Evolutionary conservation across 2,113 vertebrate species (phyloP).

Genomic region (Speoplatyrhinus poulsoni): DNA sequence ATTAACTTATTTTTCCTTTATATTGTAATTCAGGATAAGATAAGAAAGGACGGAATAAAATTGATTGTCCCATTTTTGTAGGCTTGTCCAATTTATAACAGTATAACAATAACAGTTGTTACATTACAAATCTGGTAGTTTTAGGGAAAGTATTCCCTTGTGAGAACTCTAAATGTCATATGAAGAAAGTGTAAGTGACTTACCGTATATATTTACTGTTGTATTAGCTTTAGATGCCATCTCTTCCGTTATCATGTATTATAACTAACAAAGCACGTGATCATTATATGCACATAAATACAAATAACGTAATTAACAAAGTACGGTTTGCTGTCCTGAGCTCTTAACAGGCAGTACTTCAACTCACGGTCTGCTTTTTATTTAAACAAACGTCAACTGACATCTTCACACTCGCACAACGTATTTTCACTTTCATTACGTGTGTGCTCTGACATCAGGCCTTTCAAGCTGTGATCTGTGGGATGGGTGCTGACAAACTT

Average conservation of each 20-base stretch:
- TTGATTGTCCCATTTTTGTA: not conserved
- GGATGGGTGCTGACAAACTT: slow-evolving; percentile 33
- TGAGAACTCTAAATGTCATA: slow-evolving; percentile 1
- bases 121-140: slow-evolving; percentile 29
- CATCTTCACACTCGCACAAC: slow-evolving; percentile 18
- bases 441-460: slow-evolving; percentile 24
- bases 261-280: not conserved
- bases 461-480: slow-evolving; percentile 45
- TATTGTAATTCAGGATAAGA: slow-evolving; percentile 7
- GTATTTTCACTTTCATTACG: slow-evolving; percentile 56
- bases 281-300: not conserved
- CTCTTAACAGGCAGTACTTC: slow-evolving; percentile 3
- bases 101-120: slow-evolving; percentile 24
- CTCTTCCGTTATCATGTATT: too few species aligned
- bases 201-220: not conserved
- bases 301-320: slow-evolving; percentile 3
- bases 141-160: slow-evolving; percentile 29
- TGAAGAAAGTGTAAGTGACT: not conserved
- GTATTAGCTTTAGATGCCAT: not conserved
- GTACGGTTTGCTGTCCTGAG: not conserved
- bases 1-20: slow-evolving; percentile 18
- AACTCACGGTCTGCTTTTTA: slow-evolving; percentile 18
- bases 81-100: too few species aligned
- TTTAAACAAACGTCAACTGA: slow-evolving; percentile 14
- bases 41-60: slow-evolving; percentile 5